Conservation (phyloP, 2,888 invertebrate genomes). For the Chymomyza procnemis region DNA sequence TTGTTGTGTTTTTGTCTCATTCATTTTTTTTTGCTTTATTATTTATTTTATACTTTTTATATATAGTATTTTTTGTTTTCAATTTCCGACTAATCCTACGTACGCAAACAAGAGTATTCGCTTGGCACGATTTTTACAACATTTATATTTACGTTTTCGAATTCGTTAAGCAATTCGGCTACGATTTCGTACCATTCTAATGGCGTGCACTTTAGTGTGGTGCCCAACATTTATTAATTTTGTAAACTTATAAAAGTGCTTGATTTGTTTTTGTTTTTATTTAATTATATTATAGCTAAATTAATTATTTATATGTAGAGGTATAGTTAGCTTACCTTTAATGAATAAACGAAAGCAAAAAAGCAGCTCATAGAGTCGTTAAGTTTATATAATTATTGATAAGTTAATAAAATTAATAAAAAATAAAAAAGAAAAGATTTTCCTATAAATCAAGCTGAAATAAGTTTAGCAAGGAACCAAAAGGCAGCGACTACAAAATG, state of each 20-base stretch:
- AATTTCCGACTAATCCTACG: conserved; percentile 25
- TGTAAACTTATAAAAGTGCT: not conserved
- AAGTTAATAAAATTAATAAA: too few species aligned
- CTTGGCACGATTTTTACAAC: conserved; percentile 50
- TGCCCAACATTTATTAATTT: not conserved
- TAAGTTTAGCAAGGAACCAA: conserved; percentile 24
- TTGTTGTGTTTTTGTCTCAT: not conserved
- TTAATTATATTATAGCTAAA: conserved; percentile 11
- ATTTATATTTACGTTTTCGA: conserved; percentile 7
- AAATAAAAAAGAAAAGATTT: conserved; percentile 30
- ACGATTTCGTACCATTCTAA: too few species aligned
- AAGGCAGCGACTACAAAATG: conserved; percentile 43
- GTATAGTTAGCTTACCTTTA: conserved; percentile 44
- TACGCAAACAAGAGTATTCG: conserved; percentile 4
- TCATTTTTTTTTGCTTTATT: conserved; percentile 19
- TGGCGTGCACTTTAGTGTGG: not conserved
- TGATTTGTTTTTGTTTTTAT: conserved; percentile 17
- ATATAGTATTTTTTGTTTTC: conserved; percentile 40
- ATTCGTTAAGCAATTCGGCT: too few species aligned
- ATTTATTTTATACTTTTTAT: conserved; percentile 11
- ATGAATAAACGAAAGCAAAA: conserved; percentile 46
- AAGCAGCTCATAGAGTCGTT: conserved; percentile 20
- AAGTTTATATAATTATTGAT: too few species aligned
- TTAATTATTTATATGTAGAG: too few species aligned
- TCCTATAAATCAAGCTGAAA: conserved; percentile 32